Conservation (phyloP, 2,113 vertebrate species). For the Mustela nigripes region DNA sequence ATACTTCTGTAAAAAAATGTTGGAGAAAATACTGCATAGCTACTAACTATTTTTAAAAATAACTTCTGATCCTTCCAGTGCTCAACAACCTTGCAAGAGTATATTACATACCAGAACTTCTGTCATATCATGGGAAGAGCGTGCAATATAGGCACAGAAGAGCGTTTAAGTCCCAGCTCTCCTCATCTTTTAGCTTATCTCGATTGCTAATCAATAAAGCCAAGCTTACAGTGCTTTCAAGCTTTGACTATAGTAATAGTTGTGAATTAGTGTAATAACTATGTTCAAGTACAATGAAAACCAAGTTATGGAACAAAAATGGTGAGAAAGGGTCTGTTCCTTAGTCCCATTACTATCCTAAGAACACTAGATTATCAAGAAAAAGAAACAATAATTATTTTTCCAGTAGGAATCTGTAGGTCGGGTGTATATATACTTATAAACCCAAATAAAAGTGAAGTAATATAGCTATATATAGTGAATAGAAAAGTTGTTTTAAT, state of each 20-base stretch:
- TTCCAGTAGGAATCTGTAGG: not conserved
- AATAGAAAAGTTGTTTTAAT: conserved; percentile 2
- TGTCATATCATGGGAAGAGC: not conserved
- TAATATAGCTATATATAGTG: not conserved
- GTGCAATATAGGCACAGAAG: not conserved
- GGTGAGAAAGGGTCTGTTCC: not conserved
- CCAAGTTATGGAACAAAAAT: not conserved
- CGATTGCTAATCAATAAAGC: not conserved
- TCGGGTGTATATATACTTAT: no score
- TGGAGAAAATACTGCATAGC: not conserved
- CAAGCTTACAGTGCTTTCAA: not conserved
- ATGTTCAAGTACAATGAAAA: not conserved
- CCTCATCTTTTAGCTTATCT: not conserved
- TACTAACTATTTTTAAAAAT: not conserved
- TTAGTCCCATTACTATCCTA: not conserved
- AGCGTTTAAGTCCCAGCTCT: not conserved
- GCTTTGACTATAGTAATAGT: not conserved
- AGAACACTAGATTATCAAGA: not conserved
- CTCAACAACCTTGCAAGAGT: not conserved
- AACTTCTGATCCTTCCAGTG: no score
- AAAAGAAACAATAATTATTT: not conserved
- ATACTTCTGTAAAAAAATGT: not conserved
- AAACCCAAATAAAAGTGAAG: not conserved
- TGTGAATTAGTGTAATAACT: not conserved
- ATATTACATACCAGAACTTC: not conserved